These are phyloP conservation scores for Drepana arcuata DNA, from an alignment of 1,140 invertebrate species.

Conservation along the genomic window DNA sequence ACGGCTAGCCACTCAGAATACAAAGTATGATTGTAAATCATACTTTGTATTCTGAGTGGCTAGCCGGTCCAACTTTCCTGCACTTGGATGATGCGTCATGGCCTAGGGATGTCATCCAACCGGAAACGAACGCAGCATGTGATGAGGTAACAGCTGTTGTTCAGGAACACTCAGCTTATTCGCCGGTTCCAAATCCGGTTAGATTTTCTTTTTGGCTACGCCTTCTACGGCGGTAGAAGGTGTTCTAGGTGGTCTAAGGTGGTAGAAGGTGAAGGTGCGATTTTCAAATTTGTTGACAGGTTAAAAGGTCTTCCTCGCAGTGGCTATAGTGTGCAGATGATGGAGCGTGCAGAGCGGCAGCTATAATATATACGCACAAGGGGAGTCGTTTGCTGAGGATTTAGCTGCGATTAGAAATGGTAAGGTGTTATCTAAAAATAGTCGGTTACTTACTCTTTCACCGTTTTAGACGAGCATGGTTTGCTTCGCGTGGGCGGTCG, in stretches of 20 bases:
- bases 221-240: neutral
- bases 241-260: neutral
- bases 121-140: neutral
- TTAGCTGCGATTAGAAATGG: constrained; percentile 6
- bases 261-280: constrained; percentile 2
- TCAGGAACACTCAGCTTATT: too few relatives aligned
- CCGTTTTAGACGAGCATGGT: constrained; percentile 10
- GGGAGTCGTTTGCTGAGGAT: constrained; percentile 7
- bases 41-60: constrained; percentile 10
- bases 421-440: constrained; percentile 6
- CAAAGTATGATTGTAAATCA: constrained; percentile 1
- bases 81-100: constrained; percentile 1
- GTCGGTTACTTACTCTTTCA: constrained; percentile 11
- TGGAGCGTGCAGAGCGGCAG: constrained; percentile 1
- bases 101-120: constrained; percentile 9
- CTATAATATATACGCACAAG: constrained; percentile 9
- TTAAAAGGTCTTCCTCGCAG: too few relatives aligned
- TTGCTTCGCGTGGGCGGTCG: constrained; percentile 10
- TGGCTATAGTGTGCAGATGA: neutral
- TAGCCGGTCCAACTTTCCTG: constrained; percentile 10
- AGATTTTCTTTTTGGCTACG: constrained; percentile 12
- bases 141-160: neutral
- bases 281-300: too few relatives aligned
- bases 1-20: too few relatives aligned
- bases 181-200: neutral